Base-by-base conservation (phyloP, 2,797 vertebrate genomes). In the Lycodopsis pacificus region DNA sequence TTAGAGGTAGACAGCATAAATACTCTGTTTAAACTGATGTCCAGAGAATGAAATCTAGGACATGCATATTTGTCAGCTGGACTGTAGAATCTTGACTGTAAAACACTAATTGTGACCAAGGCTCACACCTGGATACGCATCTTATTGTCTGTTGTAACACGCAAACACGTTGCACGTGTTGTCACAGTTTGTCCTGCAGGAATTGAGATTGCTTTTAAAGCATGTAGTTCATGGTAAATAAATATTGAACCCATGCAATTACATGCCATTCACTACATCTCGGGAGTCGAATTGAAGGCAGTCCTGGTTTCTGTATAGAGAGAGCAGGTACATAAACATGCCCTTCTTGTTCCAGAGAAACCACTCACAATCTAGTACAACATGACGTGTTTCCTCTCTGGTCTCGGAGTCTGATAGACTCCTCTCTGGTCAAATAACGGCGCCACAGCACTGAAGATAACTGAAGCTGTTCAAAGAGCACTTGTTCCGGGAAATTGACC, bases 401-500 rank as follows among this genome's bases (percentile, higher is more conserved):
- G 54, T 49, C n/a, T 53, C 69, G 8, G 49, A 46, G 56, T 74
- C 82, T 78, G 70, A 77, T 71, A 69, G 83, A 73, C 86, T 86
- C 70, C 63, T 69, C 64, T 84, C 81, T 84, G 71, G 73, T 81
- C 79, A 80, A 72, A 73, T 81, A 85, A 74, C 27, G 1, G 65
- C 61, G 77, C 80, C 84, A 79, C 67, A 71, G 65, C 5, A 49
- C 65, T 73, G 75, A 81, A 73, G 75, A 73, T 71, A 62, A 48
- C 81, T 65, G 72, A 67, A 71, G 59, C 71, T 67, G 38, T 88
- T 81, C 30, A 83, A 76, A 89, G 82, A 81, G 76, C 74, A 68
- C 51, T 85, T 74, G 62, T 80, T 91, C 73, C 22, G 46, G 82
- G 80, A 92, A 90, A 85, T 65, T 72, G 78, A 82, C 71, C 58